Percentiles rank a stretch among this genome's conserved stretches.
These are phyloP conservation scores for Margarornis squamiger DNA, from an alignment of 2,797 vertebrate species.

Conservation along the genomic window DNA sequence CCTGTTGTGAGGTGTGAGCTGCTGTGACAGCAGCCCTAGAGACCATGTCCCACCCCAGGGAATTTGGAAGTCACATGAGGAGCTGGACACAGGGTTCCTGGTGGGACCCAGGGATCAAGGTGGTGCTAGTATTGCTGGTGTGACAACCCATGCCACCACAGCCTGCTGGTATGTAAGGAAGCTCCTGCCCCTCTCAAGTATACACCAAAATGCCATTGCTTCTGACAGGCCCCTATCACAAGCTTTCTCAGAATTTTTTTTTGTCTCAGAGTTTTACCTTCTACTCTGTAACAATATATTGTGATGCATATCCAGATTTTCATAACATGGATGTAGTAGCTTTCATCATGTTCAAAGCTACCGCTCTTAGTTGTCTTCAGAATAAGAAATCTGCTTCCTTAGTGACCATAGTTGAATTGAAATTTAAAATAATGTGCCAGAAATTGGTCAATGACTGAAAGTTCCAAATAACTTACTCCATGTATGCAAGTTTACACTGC, in stretches of 20 bases:
- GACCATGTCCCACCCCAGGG: not conserved
- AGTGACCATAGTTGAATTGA: not conserved
- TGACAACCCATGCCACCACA: accelerated
- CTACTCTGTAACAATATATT: not conserved
- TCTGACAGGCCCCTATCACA: not conserved
- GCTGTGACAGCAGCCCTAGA: not conserved
- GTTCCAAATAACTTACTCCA: not conserved
- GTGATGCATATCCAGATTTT: not conserved
- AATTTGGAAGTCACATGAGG: not conserved
- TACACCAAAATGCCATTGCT: not conserved
- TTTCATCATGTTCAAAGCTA: not conserved
- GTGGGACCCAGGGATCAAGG: not conserved
- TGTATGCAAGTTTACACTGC: constrained; percentile 3
- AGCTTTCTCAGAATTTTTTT: not conserved
- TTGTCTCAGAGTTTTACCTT: not conserved
- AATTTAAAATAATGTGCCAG: not conserved
- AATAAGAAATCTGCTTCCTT: not conserved
- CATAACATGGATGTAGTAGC: not conserved
- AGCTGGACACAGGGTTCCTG: not conserved
- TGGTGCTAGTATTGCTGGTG: not conserved
- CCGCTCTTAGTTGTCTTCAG: not conserved
- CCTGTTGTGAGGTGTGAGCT: not conserved
- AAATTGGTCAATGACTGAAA: not conserved
- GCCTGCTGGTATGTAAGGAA: not conserved
- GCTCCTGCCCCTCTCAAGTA: not conserved